phyloP scores from a whole-genome alignment of 2,888 invertebrate genomes.

The Andrena trimmerana region DNA sequence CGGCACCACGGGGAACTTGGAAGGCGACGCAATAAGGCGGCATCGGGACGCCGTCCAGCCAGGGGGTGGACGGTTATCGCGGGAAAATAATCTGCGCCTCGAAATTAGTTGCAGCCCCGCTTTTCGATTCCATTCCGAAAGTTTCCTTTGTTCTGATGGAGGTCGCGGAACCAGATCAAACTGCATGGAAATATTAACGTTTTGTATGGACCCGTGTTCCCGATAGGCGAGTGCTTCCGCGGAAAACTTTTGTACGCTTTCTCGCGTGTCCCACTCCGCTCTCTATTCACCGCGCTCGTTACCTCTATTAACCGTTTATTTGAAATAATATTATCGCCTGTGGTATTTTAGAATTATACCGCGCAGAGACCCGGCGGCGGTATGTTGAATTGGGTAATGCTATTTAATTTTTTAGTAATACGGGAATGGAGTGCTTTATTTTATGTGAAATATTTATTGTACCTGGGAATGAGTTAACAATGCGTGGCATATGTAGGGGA shows the following conservation, averaged over 20 bases:
- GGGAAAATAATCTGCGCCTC: slow-evolving; percentile 37
- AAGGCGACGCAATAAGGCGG: slow-evolving; percentile 9
- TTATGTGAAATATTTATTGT: too few relatives aligned
- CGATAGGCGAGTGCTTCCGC: slow-evolving; percentile 10
- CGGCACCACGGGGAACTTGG: not conserved
- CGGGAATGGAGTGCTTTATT: too few relatives aligned
- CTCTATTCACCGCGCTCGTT: slow-evolving; percentile 5
- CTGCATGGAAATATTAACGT: slow-evolving; percentile 46
- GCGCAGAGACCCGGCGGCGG: not conserved
- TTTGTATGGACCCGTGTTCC: not conserved
- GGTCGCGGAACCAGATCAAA: slow-evolving; percentile 45
- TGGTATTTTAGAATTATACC: slow-evolving; percentile 3
- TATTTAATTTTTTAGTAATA: too few relatives aligned
- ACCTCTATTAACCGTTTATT: slow-evolving; percentile 14
- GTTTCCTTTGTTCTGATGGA: slow-evolving; percentile 29
- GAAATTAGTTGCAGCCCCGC: slow-evolving; percentile 37
- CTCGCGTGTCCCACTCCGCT: slow-evolving; percentile 1
- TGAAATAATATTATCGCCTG: not conserved
- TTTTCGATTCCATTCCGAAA: slow-evolving; percentile 42
- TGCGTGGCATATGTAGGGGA: too few relatives aligned
- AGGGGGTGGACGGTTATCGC: not conserved
- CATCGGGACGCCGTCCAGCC: slow-evolving; percentile 16
- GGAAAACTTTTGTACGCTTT: slow-evolving; percentile 27
- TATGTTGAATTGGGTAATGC: too few relatives aligned
- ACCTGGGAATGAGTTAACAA: too few relatives aligned